phyloP scores from a whole-genome alignment of 2,888 invertebrate genomes.

The Brachypalpus laphriformis region DNA sequence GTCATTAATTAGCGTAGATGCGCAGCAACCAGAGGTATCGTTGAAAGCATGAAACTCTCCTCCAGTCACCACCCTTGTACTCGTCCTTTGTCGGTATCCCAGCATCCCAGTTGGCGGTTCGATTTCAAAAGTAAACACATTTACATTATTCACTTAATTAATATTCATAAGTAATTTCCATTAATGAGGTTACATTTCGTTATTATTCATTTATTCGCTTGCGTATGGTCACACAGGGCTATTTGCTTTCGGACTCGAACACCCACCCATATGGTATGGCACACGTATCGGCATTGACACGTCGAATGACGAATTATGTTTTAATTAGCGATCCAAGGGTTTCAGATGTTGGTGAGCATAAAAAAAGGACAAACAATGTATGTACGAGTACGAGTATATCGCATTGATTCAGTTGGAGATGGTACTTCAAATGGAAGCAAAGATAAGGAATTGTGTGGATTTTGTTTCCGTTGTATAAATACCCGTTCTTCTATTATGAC shows the following conservation, averaged over 20 bases:
- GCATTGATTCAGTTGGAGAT: slow-evolving; percentile 4
- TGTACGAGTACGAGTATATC: too few relatives aligned
- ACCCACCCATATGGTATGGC: slow-evolving; percentile 8
- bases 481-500: too few relatives aligned
- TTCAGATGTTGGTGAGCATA: slow-evolving; percentile 1
- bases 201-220: slow-evolving; percentile 67
- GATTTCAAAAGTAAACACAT: slow-evolving; percentile 74
- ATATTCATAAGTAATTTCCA: slow-evolving; percentile 74
- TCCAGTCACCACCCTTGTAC: neutral
- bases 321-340: slow-evolving; percentile 50
- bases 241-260: slow-evolving; percentile 41
- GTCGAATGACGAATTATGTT: slow-evolving; percentile 60
- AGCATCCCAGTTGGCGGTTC: slow-evolving; percentile 34
- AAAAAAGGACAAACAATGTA: neutral
- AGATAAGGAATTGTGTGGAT: neutral
- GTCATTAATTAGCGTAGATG: slow-evolving; percentile 67
- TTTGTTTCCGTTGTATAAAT: too few relatives aligned
- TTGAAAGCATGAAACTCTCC: slow-evolving; percentile 42
- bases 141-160: slow-evolving; percentile 70
- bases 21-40: slow-evolving; percentile 42
- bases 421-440: neutral
- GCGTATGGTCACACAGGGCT: slow-evolving; percentile 52
- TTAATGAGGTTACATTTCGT: slow-evolving; percentile 72
- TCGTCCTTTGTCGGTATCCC: neutral
- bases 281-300: slow-evolving; percentile 48